phyloP scores from a whole-genome alignment of 2,797 vertebrate species.

The Chrosomus eos region DNA sequence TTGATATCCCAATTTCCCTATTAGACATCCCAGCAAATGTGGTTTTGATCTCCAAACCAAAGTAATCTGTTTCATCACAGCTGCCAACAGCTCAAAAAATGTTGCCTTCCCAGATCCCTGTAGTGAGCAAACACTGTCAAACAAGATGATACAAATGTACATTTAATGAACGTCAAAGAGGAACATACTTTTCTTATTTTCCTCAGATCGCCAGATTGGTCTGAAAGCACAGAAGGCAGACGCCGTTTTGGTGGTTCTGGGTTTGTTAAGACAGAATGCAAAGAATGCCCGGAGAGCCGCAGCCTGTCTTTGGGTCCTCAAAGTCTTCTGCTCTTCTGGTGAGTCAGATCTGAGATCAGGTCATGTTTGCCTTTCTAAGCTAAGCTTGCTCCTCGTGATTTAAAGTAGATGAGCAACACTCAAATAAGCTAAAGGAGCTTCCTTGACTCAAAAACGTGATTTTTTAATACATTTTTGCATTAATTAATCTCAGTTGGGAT shows the following conservation, averaged over 20 bases:
- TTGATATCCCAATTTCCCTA: slow-evolving; percentile 21
- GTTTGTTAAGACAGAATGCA: slow-evolving; percentile 80
- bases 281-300: slow-evolving; percentile 74
- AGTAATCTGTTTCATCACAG: slow-evolving; percentile 38
- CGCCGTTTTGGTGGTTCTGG: slow-evolving; percentile 82
- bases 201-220: slow-evolving; percentile 85
- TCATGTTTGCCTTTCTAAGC: background rate
- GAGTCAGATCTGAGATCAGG: slow-evolving; percentile 44
- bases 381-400: background rate
- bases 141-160: background rate
- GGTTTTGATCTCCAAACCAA: slow-evolving; percentile 35
- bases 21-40: slow-evolving; percentile 2
- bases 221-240: slow-evolving; percentile 85
- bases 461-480: background rate
- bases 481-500: background rate
- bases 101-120: background rate
- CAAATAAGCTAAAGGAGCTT: background rate
- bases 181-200: background rate
- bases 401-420: background rate
- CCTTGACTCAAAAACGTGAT: background rate
- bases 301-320: slow-evolving; percentile 86
- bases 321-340: slow-evolving; percentile 85
- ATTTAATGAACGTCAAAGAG: slow-evolving; percentile 35
- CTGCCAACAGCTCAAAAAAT: slow-evolving; percentile 12
- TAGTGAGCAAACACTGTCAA: slow-evolving; percentile 28